Conservation (phyloP, 2,888 invertebrate genomes). For the Nomada fabriciana region DNA sequence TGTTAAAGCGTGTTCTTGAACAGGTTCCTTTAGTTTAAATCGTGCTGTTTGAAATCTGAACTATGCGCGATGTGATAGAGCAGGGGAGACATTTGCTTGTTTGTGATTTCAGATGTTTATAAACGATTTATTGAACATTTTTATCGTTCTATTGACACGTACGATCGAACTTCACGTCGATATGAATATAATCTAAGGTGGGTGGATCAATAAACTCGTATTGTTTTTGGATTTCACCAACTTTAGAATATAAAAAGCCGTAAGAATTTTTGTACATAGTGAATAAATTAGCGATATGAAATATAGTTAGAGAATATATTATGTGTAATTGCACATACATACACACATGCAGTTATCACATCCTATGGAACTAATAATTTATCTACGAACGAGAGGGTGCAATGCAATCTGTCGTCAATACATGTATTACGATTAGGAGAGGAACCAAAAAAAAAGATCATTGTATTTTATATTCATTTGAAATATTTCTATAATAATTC, state of each 20-base stretch:
- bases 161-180: slow-evolving; percentile 10
- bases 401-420: slow-evolving; percentile 52
- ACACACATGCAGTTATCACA: slow-evolving; percentile 24
- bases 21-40: slow-evolving; percentile 41
- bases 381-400: slow-evolving; percentile 18
- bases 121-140: slow-evolving; percentile 9
- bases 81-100: slow-evolving; percentile 17
- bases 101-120: slow-evolving; percentile 52
- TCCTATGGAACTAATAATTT: slow-evolving; percentile 50
- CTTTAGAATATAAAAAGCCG: slow-evolving; percentile 35
- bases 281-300: slow-evolving; percentile 53
- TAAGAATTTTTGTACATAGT: slow-evolving; percentile 62
- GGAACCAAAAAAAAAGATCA: neutral
- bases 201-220: slow-evolving; percentile 30
- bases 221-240: slow-evolving; percentile 31
- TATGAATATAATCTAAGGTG: slow-evolving; percentile 40
- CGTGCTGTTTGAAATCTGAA: slow-evolving; percentile 21
- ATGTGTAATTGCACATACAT: slow-evolving; percentile 59
- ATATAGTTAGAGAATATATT: slow-evolving; percentile 49
- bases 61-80: slow-evolving; percentile 15
- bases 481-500: slow-evolving; percentile 2
- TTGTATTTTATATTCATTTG: neutral
- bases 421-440: slow-evolving; percentile 61
- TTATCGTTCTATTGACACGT: slow-evolving; percentile 17
- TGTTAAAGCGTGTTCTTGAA: neutral